Evolutionary conservation across 1,140 invertebrate species (phyloP), one percentile per base, ranked within the genome.

Genomic region (Leptoteleia sp.): DNA sequence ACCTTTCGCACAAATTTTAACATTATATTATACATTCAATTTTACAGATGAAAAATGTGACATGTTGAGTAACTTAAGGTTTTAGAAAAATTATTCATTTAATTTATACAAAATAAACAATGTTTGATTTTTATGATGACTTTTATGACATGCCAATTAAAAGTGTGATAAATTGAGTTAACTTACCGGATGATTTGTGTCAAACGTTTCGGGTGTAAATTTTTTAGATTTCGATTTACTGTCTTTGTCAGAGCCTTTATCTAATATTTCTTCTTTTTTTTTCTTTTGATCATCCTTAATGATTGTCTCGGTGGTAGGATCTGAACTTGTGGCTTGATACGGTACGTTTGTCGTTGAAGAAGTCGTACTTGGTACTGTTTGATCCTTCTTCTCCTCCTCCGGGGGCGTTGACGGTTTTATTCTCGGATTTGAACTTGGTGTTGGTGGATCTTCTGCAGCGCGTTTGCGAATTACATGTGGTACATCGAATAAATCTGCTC

Each of bases 161-260:
- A n/a, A n/a, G n/a, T n/a, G n/a, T n/a, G n/a, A n/a, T n/a, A n/a
- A n/a, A n/a, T n/a, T n/a, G n/a, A n/a, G n/a, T n/a, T n/a, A n/a
- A n/a, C n/a, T n/a, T n/a, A n/a, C n/a, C n/a, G n/a, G n/a, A n/a
- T n/a, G n/a, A n/a, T n/a, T n/a, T n/a, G n/a, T n/a, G n/a, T n/a
- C n/a, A n/a, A n/a, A n/a, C n/a, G n/a, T n/a, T n/a, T n/a, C n/a
- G n/a, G n/a, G n/a, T n/a, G n/a, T n/a, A n/a, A n/a, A n/a, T n/a
- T n/a, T n/a, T n/a, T n/a, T n/a, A 38, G 25, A 12, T 33, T 45
- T 79, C 1, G 11, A 47, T 17, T 67, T 67, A 19, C 33, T 16
- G 0, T 62, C 40, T 16, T 25, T 22, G n/a, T 54, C 40, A 7
- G 7, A 13, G 11, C 11, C 31, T 29, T 8, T 9, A 1, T 5